Evolutionary conservation across 1,140 invertebrate species (phyloP), one percentile per base, ranked within the genome.

Genomic region (Atopsyche davidsoni): DNA sequence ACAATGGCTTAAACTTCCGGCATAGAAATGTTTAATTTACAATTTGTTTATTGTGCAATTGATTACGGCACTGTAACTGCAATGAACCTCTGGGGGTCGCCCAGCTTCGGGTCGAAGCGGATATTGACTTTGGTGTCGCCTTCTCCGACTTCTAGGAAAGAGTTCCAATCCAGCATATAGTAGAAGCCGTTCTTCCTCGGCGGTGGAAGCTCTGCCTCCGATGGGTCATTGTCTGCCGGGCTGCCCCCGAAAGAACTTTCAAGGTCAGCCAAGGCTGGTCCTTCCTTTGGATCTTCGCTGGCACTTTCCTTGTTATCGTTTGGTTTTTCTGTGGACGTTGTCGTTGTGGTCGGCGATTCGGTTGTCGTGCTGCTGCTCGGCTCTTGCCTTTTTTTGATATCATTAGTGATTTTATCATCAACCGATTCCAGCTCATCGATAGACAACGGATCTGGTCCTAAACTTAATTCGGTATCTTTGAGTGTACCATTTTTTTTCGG

Each of bases 131-230:
- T 82, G 42, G 79, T 81, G 21, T 81, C 80, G 41, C 79, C 82
- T n/a, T 87, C 83, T 18, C 86, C 87, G 2, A 89, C 85, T 63
- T 89, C 85, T 2, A 89, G 68, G 59, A 91, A 91, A 10, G 83
- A 79, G 60, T 91, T 89, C 86, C 86, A 89, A 60, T 91, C 87
- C 1, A 89, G 69, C 42, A 89, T 75, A 66, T 87, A 89, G 61
- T 89, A 91, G 35, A 91, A 79, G 2, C 87, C 87, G 46, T 81
- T 87, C 61, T 79, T 81, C 49, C 75, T 76, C 42, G 75, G 78
- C 0, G 79, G 75, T 10, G 83, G 81, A 21, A 80, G 55, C 7
- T 68, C 70, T 11, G 80, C 78, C 59, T 80, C 78, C 0, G 75
- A 74, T 18, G 74, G 75, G 19, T 68, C 60, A 7, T 65, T 65